phyloP scores from a whole-genome alignment of 1,140 invertebrate species.

The Lineus longissimus region DNA sequence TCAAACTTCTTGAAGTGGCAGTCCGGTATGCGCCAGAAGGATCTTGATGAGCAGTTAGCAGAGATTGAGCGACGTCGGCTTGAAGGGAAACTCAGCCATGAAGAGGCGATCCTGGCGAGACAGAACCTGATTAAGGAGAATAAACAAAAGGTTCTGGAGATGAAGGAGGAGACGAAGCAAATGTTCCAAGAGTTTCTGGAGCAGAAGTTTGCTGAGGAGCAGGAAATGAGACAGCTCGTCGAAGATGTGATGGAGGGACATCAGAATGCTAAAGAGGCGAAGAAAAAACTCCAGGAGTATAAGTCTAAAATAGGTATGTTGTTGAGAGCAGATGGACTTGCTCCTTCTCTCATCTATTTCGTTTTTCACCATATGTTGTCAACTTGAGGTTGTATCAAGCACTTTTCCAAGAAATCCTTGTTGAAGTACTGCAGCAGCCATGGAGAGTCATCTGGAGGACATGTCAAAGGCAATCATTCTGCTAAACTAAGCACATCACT shows the following conservation, averaged over 20 bases:
- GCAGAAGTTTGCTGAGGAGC: constrained; percentile 46
- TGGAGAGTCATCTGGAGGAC: no score
- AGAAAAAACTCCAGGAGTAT: constrained; percentile 44
- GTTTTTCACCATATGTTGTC: no score
- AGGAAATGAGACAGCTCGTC: constrained; percentile 46
- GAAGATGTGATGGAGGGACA: constrained; percentile 49
- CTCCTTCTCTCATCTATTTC: not conserved
- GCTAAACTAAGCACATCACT: no score
- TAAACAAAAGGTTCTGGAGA: constrained; percentile 39
- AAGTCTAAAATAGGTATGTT: constrained; percentile 47
- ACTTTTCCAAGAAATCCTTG: no score
- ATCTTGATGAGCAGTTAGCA: constrained; percentile 41
- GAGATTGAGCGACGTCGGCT: constrained; percentile 46
- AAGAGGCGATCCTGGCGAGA: constrained; percentile 52
- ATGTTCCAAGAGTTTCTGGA: constrained; percentile 46
- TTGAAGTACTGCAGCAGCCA: no score
- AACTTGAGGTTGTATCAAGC: no score
- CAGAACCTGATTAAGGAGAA: constrained; percentile 46
- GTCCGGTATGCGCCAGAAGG: constrained; percentile 43
- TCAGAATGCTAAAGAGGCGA: constrained; percentile 48
- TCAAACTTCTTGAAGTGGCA: constrained; percentile 52
- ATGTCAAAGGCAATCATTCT: no score
- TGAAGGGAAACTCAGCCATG: constrained; percentile 51
- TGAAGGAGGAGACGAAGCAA: constrained; percentile 47
- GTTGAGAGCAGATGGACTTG: not conserved